Evolutionary conservation across 2,797 vertebrate species (phyloP).

Genomic region (Smutsia gigantea): DNA sequence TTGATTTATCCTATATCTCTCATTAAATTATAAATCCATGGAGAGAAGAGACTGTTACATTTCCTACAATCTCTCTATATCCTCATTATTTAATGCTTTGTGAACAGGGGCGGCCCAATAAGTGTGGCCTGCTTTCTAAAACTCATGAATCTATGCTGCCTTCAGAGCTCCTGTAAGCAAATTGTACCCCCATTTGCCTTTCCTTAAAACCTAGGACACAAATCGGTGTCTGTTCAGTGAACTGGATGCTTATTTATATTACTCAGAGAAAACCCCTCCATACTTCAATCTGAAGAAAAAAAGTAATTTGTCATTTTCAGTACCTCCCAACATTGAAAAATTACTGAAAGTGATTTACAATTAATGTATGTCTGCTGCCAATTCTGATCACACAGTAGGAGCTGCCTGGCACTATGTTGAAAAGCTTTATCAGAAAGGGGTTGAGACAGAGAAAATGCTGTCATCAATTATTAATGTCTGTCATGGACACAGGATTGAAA

Average conservation of each 20-base stretch:
- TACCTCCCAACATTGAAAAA: neutral
- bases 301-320: neutral
- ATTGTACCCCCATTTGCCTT: neutral
- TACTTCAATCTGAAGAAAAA: neutral
- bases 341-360: neutral
- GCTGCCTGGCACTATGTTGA: neutral
- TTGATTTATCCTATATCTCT: neutral
- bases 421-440: neutral
- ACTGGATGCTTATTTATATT: neutral
- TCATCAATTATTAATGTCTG: neutral
- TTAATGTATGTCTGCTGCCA: neutral
- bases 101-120: neutral
- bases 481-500: neutral
- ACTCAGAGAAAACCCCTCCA: neutral
- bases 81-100: neutral
- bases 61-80: neutral
- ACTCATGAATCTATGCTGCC: neutral
- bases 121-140: neutral
- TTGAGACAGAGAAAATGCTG: neutral
- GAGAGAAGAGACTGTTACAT: neutral
- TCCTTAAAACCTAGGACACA: neutral
- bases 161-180: neutral
- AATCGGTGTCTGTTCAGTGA: neutral
- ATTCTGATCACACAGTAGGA: neutral
- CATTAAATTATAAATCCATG: constrained; percentile 18